Conservation (phyloP, 1,140 invertebrate genomes). For the Drosophila tropicalis region DNA sequence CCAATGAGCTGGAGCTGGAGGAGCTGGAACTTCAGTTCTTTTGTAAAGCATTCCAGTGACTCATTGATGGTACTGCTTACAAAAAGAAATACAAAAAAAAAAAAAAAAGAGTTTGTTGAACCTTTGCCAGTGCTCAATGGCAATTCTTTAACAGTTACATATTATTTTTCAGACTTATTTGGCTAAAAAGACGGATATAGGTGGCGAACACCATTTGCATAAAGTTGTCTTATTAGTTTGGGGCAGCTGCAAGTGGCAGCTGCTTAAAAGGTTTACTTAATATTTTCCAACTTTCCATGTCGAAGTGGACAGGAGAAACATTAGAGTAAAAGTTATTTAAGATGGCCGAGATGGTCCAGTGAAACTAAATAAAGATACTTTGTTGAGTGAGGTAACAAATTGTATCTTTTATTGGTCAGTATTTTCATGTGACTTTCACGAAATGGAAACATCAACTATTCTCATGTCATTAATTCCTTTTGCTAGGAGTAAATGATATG, state of each 20-base stretch:
- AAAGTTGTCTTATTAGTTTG: constrained; percentile 72
- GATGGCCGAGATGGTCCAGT: background rate
- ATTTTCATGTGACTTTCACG: constrained; percentile 36
- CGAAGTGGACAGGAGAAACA: constrained; percentile 32
- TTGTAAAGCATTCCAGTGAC: constrained; percentile 35
- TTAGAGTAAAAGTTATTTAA: background rate
- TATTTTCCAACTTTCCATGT: background rate
- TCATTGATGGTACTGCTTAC: constrained; percentile 36
- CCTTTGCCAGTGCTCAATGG: background rate
- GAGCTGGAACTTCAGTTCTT: constrained; percentile 11
- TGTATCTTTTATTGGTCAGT: constrained; percentile 27
- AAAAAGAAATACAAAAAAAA: too few relatives aligned
- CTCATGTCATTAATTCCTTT: constrained; percentile 48
- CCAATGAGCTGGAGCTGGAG: constrained; percentile 50
- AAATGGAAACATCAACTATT: constrained; percentile 51
- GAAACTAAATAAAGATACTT: background rate
- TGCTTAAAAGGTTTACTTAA: constrained; percentile 72
- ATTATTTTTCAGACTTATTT: constrained; percentile 44
- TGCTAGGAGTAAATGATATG: constrained; percentile 4
- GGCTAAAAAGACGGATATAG: constrained; percentile 38
- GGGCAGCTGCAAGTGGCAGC: constrained; percentile 53
- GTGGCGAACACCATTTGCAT: constrained; percentile 62
- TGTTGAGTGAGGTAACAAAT: background rate
- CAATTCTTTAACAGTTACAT: constrained; percentile 36
- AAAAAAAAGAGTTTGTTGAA: constrained; percentile 65